phyloP scores from a whole-genome alignment of 2,797 vertebrate genomes.

The Ptychadena robeensis region DNA sequence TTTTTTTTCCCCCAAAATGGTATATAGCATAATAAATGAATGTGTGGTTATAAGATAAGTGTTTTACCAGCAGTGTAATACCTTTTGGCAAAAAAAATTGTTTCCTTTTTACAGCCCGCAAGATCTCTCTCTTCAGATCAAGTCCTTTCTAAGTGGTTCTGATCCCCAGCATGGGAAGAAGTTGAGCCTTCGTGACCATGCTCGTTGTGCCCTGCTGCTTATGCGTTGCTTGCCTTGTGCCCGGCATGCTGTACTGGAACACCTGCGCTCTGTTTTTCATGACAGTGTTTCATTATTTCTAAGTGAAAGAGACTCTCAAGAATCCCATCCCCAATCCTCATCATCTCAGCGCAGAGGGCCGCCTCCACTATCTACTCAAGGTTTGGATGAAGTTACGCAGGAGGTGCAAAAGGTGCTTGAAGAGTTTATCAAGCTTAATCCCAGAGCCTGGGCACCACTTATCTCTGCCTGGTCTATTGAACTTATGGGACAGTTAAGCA shows the following conservation, averaged over 20 bases:
- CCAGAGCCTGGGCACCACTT: slow-evolving; percentile 89
- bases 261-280: slow-evolving; percentile 88
- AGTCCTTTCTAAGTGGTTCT: slow-evolving; percentile 89
- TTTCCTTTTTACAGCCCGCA: slow-evolving; percentile 76
- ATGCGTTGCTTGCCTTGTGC: slow-evolving; percentile 88
- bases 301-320: slow-evolving; percentile 80
- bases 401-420: slow-evolving; percentile 85
- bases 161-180: slow-evolving; percentile 86
- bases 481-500: slow-evolving; percentile 92
- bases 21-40: no score
- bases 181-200: slow-evolving; percentile 86
- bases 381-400: slow-evolving; percentile 73
- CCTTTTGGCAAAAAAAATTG: neutral
- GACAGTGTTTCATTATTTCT: slow-evolving; percentile 87
- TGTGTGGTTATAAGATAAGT: no score
- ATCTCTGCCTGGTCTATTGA: slow-evolving; percentile 94
- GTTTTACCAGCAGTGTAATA: neutral
- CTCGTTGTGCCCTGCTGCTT: slow-evolving; percentile 87
- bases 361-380: slow-evolving; percentile 65
- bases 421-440: slow-evolving; percentile 86
- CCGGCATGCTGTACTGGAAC: slow-evolving; percentile 86
- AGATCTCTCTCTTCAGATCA: slow-evolving; percentile 90
- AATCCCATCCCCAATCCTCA: slow-evolving; percentile 13
- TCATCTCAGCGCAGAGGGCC: slow-evolving; percentile 65
- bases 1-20: no score